These are phyloP conservation scores for Sparidentex hasta DNA, from an alignment of 2,797 vertebrate genomes.

Conservation along the genomic window DNA sequence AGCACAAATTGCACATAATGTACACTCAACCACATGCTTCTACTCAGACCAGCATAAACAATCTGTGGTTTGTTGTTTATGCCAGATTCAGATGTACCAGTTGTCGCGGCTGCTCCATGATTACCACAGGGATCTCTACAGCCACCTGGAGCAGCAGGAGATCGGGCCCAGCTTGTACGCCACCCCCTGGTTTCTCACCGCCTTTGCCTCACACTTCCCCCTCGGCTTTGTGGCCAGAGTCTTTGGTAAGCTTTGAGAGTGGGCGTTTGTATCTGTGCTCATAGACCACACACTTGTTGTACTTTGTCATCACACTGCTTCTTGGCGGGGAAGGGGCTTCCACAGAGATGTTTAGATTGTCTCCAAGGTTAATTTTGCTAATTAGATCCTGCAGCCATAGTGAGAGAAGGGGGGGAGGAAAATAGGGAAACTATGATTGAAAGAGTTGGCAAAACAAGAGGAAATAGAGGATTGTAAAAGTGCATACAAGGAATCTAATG, in stretches of 20 bases:
- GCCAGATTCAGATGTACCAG: slow-evolving; percentile 99
- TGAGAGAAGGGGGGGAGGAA: neutral
- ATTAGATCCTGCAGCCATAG: slow-evolving; percentile 19
- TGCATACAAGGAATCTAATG: neutral
- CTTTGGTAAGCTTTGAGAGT: slow-evolving; percentile 87
- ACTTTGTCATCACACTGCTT: neutral
- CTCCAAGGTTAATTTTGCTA: slow-evolving; percentile 5
- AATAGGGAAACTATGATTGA: slow-evolving; percentile 10
- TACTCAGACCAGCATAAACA: neutral
- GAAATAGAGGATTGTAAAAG: slow-evolving; percentile 1
- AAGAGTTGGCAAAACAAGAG: neutral
- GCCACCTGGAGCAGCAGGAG: slow-evolving; percentile 94
- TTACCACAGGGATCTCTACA: slow-evolving; percentile 95
- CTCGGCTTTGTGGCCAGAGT: slow-evolving; percentile 97
- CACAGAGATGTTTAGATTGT: slow-evolving; percentile 5
- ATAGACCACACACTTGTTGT: neutral
- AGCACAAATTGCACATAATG: neutral
- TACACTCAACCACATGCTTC: neutral
- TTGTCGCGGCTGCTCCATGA: slow-evolving; percentile 96
- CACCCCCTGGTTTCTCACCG: slow-evolving; percentile 98
- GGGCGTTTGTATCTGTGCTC: neutral
- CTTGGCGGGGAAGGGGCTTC: neutral
- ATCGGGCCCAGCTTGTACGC: slow-evolving; percentile 97
- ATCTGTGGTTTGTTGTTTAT: slow-evolving; percentile 11
- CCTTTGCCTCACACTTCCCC: slow-evolving; percentile 97